Evolutionary conservation across 1,140 invertebrate species (phyloP), one percentile per base, ranked within the genome.

Genomic region (Tetragnatha versicolor): DNA sequence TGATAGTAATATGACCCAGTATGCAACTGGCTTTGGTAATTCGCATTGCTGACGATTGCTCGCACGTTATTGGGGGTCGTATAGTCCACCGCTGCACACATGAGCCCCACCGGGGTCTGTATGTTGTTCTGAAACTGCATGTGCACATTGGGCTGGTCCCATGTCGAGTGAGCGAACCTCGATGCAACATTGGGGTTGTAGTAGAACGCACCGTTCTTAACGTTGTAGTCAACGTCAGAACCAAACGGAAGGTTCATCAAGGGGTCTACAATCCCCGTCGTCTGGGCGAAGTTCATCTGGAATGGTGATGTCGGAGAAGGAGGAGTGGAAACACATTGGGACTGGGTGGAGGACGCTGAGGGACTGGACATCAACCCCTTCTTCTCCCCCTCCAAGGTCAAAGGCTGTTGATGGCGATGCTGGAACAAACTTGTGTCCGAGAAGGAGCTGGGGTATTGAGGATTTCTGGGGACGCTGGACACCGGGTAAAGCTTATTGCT

Each of bases 81-180:
- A 9, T 76, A 76, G 53, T 76, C 61, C 10, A 78, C 65, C 25
- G 76, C 47, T 27, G 73, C 31, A 12, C 73, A 77, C 7, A 78
- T n/a, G 0, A 78, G 47, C 12, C 65, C 65, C 76, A 78, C 47
- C 0, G 76, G 69, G 27, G 39, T 78, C 33, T 55, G 63, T 4
- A 76, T 51, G 17, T 76, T 76, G 29, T 76, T 76, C 39, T 76
- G 73, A 53, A 76, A 61, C 31, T 22, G 60, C 60, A 76, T 76
- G n/a, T 53, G 51, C 17, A 77, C 53, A 20, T 35, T 47, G 20
- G 35, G n/a, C 27, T 68, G 63, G n/a, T 69, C 53, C 76, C 76
- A 78, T 14, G 22, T 33, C 12, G 61, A 20, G 33, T 69, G 76
- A 31, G 61, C 35, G 35, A 78, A 47, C 37, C 76, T 68, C 12